Base-by-base conservation (phyloP, 2,888 invertebrate genomes). In the Euproctis similis region DNA sequence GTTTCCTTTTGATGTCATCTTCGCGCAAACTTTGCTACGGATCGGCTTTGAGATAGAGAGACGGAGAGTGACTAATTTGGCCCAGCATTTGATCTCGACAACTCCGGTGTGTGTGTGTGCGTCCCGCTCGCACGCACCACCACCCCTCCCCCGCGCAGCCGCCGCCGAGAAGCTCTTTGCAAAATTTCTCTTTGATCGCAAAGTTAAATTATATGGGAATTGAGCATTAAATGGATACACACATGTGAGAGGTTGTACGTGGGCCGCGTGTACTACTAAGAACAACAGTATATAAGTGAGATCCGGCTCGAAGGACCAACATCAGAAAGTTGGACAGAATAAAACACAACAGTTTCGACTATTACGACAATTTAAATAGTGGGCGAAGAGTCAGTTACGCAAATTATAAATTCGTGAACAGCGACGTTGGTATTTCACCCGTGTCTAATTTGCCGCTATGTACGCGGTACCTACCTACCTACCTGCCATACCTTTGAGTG, bases 11-110 rank as follows among this genome's bases (percentile, higher is more conserved):
- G 84, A 84, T 82, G 84, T 84, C 82, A 84, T 84, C 84, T 84
- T 84, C 82, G 84, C 81, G 82, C 82, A 84, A 84, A 84, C 84
- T 84, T 84, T 84, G 82, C 84, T 82, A 76, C 84, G 81, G 82
- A 84, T 84, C 84, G 84, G 84, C 84, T 84, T 84, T 84, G 84
- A 84, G 84, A 84, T 84, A 84, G 82, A 84, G 84, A 84, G 80
- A 80, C 82, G 80, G 82, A 81, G 84, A 84, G 84, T 82, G 82
- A 84, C 84, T 82, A 84, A 84, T 84, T 84, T 82, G 81, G 82
- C 84, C 84, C 80, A 82, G 80, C 84, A 84, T 84, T 84, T 82
- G 84, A 84, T 82, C 82, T 82, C 80, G 70, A 71, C 65, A 73
- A 74, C 77, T 76, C 69, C 71, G 62, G 65, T 69, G 71, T 59